Evolutionary conservation across 2,888 invertebrate species (phyloP), one percentile per base, ranked within the genome.

Genomic region (Sympetrum striolatum): DNA sequence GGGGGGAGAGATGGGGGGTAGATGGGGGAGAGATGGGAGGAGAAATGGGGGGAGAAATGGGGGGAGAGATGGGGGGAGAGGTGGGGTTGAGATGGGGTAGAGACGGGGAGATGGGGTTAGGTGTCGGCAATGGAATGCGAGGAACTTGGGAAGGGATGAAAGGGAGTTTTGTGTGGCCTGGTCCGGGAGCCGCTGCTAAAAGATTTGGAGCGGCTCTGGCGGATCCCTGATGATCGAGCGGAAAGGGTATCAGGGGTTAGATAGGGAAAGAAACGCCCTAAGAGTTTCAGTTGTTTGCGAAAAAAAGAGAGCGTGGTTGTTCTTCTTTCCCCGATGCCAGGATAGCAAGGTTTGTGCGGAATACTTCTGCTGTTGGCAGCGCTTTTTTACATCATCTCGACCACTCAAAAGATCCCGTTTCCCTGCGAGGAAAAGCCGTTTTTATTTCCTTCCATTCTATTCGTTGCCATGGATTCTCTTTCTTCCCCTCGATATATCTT

Each of bases 361-460:
- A 25, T 73, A 14, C 25, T 31, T 73, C 73, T 73, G 73, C 25
- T 73, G 10, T 73, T 73, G 73, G 73, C 73, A 73, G 73, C 73
- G 31, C 73, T 73, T 73, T 60, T 86, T 86, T 58, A 60, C 86
- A 58, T 86, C 86, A 37, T 86, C 35, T 60, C 35, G n/a, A 37
- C 60, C 73, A 73, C 73, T 73, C 73, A 73, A 73, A n/a, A 73
- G 73, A 73, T 25, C 73, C 73, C 73, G 73, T 31, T 73, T 73
- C 64, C 22, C 25, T 64, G 64, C 64, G 31, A 25, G 25, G 31
- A 73, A 73, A 73, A 73, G 31, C 73, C 73, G 25, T 73, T 73
- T 73, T 73, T 31, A 73, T 25, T 31, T 64, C 73, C 31, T 12
- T 31, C 73, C 73, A 31, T 73, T 73, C 73, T 73, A 14, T 73